Conservation (phyloP, 2,797 vertebrate genomes). For the Gymnoscopelus microlampas region DNA sequence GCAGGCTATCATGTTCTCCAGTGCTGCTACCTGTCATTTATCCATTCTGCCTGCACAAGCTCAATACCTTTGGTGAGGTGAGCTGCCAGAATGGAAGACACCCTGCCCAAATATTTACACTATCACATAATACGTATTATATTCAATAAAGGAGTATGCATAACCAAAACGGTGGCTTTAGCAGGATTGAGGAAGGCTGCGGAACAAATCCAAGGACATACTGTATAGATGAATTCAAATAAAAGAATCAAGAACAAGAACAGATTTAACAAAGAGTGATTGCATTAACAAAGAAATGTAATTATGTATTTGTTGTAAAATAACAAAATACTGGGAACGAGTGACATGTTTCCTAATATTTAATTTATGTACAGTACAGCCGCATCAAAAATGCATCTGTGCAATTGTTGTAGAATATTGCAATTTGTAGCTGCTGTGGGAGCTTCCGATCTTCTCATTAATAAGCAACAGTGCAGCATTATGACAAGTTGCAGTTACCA, state of each 20-base stretch:
- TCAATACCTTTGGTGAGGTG: slow-evolving; percentile 27
- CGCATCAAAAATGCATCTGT: slow-evolving; percentile 17
- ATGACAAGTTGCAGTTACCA: slow-evolving; percentile 40
- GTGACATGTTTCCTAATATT: slow-evolving; percentile 1
- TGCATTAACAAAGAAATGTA: slow-evolving; percentile 3
- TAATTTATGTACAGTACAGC: slow-evolving; percentile 20
- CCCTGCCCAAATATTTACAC: slow-evolving; percentile 58
- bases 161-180: background rate
- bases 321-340: slow-evolving; percentile 41
- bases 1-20: slow-evolving; percentile 16
- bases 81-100: slow-evolving; percentile 23
- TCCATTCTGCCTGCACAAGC: slow-evolving; percentile 28
- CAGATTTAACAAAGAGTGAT: background rate
- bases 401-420: slow-evolving; percentile 9
- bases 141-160: slow-evolving; percentile 14
- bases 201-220: slow-evolving; percentile 4
- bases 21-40: slow-evolving; percentile 55
- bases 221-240: slow-evolving; percentile 15
- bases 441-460: slow-evolving; percentile 30
- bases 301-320: background rate
- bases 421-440: slow-evolving; percentile 15
- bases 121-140: slow-evolving; percentile 30
- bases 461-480: slow-evolving; percentile 25
- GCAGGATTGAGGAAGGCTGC: background rate
- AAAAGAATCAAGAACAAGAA: background rate